Evolutionary conservation across 2,797 vertebrate species (phyloP), one percentile per base, ranked within the genome.

Genomic region (Huso huso): DNA sequence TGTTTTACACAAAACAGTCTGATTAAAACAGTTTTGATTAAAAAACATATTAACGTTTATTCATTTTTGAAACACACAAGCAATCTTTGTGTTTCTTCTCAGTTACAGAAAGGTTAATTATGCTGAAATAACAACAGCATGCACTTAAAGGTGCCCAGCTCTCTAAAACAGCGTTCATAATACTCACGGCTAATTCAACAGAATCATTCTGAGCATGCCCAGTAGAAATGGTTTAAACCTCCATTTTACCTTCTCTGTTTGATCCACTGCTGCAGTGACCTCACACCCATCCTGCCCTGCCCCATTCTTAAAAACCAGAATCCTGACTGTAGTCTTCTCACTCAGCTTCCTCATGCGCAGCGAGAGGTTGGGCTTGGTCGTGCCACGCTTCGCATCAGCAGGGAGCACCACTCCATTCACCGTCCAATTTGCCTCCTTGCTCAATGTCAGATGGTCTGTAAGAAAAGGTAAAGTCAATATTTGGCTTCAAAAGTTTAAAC

Each of bases 401-500:
- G 71, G 78, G 79, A 80, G 67, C 74, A 71, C 69, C 66, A 78
- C 64, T 9, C 79, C 80, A 66, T 73, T 86, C 72, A 72, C 64
- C 73, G 73, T 76, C 80, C 71, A 74, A 70, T 78, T 77, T 64
- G 78, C 67, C 75, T 82, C 74, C 79, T 84, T 83, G 73, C 73
- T 77, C 79, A 79, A 78, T 72, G 80, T 75, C 82, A 88, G 83
- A 87, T 84, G 81, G 76, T 78, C 83, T 85, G 80, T 74, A 84
- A 83, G 66, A 70, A 67, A 80, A 73, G 77, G 75, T 66, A 51
- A 84, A 79, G 74, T 77, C 71, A 85, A 76, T 81, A 81, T 82
- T 89, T 89, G 82, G 81, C 79, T 83, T 83, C 70, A 69, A 73
- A 82, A 79, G 58, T 71, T 74, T 78, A 79, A 82, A 67, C 9